A percentile compares a stretch with the other conserved stretches of the same genome.
Evolutionary conservation across 2,888 invertebrate genomes (phyloP).

Genomic region (Eupithecia inturbata): DNA sequence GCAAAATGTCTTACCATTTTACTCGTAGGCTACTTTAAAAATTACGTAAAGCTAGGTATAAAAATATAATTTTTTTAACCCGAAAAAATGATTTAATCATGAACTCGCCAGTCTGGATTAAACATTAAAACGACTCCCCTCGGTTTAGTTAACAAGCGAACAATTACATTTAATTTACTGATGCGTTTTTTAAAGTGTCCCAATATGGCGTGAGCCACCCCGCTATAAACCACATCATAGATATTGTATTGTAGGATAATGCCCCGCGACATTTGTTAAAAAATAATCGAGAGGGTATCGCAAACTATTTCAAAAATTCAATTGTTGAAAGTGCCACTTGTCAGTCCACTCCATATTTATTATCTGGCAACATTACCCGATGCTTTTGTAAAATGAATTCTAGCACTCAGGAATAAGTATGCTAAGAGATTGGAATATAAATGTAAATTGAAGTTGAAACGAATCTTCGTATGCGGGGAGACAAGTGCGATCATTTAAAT

Average conservation of each 20-base stretch:
- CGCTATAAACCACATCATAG: conserved; percentile 53
- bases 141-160: conserved; percentile 77
- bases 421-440: conserved; percentile 34
- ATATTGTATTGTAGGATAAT: conserved; percentile 64
- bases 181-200: conserved; percentile 80
- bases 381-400: conserved; percentile 26
- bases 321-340: conserved; percentile 78
- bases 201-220: conserved; percentile 68
- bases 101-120: conserved; percentile 22
- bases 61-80: background rate
- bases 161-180: conserved; percentile 84
- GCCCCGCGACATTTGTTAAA: conserved; percentile 82
- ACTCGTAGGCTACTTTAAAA: no score
- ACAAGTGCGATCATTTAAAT: conserved; percentile 58
- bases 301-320: conserved; percentile 72
- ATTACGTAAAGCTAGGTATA: no score
- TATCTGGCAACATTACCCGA: conserved; percentile 34
- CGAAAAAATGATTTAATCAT: conserved; percentile 37
- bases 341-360: conserved; percentile 49
- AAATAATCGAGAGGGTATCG: conserved; percentile 78
- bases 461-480: conserved; percentile 47
- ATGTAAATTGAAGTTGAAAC: conserved; percentile 51
- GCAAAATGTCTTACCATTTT: no score
- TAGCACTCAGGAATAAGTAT: conserved; percentile 33
- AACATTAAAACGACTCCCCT: conserved; percentile 55